These are phyloP conservation scores for Drosophila guanche DNA, from an alignment of 1,140 invertebrate species.

Conservation along the genomic window DNA sequence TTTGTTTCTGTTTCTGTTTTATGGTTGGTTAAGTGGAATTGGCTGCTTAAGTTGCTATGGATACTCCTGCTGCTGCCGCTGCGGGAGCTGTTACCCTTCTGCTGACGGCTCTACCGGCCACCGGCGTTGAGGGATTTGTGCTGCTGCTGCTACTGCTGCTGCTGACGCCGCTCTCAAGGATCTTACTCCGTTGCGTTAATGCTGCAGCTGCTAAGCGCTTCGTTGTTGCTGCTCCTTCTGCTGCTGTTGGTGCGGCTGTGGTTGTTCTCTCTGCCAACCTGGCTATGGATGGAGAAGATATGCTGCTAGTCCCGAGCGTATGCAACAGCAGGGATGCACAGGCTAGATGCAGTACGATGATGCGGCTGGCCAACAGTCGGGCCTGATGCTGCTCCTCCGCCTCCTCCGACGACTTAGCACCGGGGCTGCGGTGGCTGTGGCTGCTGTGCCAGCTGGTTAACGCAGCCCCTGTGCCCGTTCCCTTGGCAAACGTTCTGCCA, in stretches of 20 bases:
- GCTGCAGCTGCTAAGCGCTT: conserved; percentile 45
- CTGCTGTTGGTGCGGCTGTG: neutral
- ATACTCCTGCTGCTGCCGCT: conserved; percentile 39
- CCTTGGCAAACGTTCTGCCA: conserved; percentile 57
- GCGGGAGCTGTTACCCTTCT: conserved; percentile 28
- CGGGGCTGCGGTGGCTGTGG: conserved; percentile 81
- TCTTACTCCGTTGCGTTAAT: conserved; percentile 33
- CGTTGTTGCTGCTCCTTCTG: conserved; percentile 32
- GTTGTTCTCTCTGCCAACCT: conserved; percentile 44
- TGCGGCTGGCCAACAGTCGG: conserved; percentile 12
- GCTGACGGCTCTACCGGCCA: conserved; percentile 10
- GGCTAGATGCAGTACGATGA: neutral
- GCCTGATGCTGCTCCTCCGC: conserved; percentile 45
- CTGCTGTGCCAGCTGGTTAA: conserved; percentile 78
- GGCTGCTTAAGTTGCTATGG: conserved; percentile 70
- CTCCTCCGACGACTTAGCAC: conserved; percentile 69
- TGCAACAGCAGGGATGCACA: conserved; percentile 22
- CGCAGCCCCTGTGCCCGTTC: conserved; percentile 77
- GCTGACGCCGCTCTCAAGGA: neutral
- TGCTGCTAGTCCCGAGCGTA: conserved; percentile 50
- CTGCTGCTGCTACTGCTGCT: conserved; percentile 33
- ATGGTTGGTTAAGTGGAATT: conserved; percentile 59
- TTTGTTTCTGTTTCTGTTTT: conserved; percentile 23
- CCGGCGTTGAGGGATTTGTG: conserved; percentile 42
- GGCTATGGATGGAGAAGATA: conserved; percentile 60